Conservation (phyloP, 2,113 vertebrate species). For the Tragelaphus imberbis region DNA sequence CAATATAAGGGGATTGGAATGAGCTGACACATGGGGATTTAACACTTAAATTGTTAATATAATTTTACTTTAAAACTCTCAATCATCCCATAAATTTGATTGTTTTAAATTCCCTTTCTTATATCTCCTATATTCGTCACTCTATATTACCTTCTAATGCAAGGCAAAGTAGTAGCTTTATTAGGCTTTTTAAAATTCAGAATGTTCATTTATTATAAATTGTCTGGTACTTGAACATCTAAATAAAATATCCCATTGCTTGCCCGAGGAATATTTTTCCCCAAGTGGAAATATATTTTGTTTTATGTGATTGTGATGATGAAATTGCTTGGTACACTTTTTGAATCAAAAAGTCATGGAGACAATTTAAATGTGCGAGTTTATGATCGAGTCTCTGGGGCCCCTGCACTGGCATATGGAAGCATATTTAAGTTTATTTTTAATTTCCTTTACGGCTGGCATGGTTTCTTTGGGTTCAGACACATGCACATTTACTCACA, state of each 20-base stretch:
- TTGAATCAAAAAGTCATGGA: conserved; percentile 64
- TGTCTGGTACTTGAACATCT: conserved; percentile 12
- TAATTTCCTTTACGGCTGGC: conserved; percentile 63
- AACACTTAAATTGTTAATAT: conserved; percentile 22
- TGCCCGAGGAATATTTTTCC: conserved; percentile 39
- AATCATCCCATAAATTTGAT: conserved; percentile 21
- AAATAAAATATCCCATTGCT: conserved; percentile 47
- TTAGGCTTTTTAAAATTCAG: conserved; percentile 45
- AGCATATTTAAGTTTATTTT: conserved; percentile 68
- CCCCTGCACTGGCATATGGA: conserved; percentile 38
- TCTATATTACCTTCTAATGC: not conserved
- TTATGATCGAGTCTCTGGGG: conserved; percentile 45
- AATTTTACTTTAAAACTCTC: conserved; percentile 61
- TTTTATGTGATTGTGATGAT: conserved; percentile 40
- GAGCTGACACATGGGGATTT: not conserved
- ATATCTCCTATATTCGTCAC: not conserved
- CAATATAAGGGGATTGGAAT: conserved; percentile 53
- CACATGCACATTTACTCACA: not conserved
- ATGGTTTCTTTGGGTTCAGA: conserved; percentile 14
- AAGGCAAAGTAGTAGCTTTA: conserved; percentile 45
- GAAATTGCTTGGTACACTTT: conserved; percentile 35
- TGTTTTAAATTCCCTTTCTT: conserved; percentile 1
- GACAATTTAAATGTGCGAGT: conserved; percentile 55
- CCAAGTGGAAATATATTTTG: conserved; percentile 35
- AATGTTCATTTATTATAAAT: conserved; percentile 28